Evolutionary conservation across 2,113 vertebrate genomes (phyloP).

Genomic region (Chlorodrepanis virens): DNA sequence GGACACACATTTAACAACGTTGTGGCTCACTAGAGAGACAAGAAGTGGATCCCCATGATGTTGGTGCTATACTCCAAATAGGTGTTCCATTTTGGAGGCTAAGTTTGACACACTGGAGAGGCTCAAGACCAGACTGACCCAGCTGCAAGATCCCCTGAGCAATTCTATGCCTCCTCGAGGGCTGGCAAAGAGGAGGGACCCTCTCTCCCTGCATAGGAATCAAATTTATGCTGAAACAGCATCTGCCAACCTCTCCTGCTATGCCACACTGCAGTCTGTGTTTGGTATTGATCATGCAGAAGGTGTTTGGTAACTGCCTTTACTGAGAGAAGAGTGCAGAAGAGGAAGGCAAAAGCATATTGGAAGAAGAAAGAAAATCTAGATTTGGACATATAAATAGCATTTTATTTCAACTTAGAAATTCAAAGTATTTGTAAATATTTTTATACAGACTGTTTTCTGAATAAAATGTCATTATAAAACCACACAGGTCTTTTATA

Average conservation of each 20-base stretch:
- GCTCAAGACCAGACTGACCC: not conserved
- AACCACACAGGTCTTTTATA: not conserved
- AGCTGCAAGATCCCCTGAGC: not conserved
- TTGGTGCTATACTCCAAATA: not conserved
- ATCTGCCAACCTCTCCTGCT: not conserved
- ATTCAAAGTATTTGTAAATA: slow-evolving; percentile 15
- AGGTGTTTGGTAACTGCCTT: not conserved
- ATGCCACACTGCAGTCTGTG: not conserved
- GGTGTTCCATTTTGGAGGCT: not conserved
- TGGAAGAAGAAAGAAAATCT: not conserved
- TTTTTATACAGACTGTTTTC: slow-evolving; percentile 36
- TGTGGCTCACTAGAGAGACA: not conserved
- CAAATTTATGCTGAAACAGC: not conserved
- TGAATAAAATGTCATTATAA: slow-evolving; percentile 43
- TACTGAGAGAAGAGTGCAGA: not conserved
- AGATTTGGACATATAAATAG: not conserved
- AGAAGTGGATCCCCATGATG: not conserved
- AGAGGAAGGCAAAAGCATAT: not conserved
- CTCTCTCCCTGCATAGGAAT: not conserved
- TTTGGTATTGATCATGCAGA: not conserved
- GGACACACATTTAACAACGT: rapidly evolving
- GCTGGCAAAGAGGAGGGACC: too few species aligned
- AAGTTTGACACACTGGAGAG: not conserved
- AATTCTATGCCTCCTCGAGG: not conserved
- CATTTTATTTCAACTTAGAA: slow-evolving; percentile 16